phyloP scores from a whole-genome alignment of 2,888 invertebrate genomes.

The Antitype chi region DNA sequence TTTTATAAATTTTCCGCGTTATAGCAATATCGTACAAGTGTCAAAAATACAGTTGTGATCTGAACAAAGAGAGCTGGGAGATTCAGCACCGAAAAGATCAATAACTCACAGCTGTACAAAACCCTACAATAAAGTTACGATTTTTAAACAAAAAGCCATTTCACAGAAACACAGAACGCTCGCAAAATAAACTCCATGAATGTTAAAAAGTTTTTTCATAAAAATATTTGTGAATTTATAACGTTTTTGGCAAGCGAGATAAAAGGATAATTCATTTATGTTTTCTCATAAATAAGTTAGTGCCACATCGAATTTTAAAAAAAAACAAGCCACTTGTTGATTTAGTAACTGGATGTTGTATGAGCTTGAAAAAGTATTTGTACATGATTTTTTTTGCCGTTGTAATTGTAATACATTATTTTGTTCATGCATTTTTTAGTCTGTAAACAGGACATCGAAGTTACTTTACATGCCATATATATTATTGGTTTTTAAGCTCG shows the following conservation, averaged over 20 bases:
- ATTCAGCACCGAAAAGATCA: background rate
- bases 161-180: background rate
- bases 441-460: too few species aligned
- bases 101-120: background rate
- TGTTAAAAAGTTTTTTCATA: conserved; percentile 47
- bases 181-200: conserved; percentile 31
- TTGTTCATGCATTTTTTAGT: background rate
- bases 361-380: background rate
- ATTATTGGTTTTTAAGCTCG: background rate
- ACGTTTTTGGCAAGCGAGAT: conserved; percentile 28
- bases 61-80: background rate
- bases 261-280: conserved; percentile 40
- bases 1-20: background rate
- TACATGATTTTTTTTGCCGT: background rate
- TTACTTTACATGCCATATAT: background rate
- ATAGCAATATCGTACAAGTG: background rate
- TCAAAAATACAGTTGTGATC: background rate
- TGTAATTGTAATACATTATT: background rate
- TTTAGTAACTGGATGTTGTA: conserved; percentile 21
- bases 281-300: conserved; percentile 53
- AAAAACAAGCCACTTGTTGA: conserved; percentile 48
- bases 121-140: background rate
- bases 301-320: conserved; percentile 21
- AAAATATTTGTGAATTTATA: conserved; percentile 41
- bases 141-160: conserved; percentile 1